Evolutionary conservation across 1,140 invertebrate species (phyloP), one percentile per base, ranked within the genome.

Genomic region (Alviniconcha marisindica): DNA sequence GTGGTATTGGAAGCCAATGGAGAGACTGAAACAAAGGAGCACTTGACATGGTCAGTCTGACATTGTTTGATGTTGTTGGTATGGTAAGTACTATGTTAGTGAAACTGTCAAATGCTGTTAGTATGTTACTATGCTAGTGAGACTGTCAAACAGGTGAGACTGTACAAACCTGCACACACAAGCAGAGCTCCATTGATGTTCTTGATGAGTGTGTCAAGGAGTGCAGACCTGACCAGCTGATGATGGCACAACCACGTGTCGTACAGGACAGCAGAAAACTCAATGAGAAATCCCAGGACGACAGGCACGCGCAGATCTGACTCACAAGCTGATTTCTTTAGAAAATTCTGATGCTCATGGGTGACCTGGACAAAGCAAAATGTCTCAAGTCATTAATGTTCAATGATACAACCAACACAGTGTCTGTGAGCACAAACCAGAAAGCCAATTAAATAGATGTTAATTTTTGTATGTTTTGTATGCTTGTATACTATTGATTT

Each of bases 151-250:
- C n/a, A n/a, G n/a, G n/a, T n/a, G n/a, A n/a, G n/a, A n/a, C n/a
- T n/a, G n/a, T n/a, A 81, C 88, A 79, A 54, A 88, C 88, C 88
- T 73, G 69, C 74, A 63, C 79, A 83, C 3, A 88, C 86, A 60
- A 88, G 73, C 12, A 86, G 18, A 18, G 78, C 78, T 1, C 81
- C 73, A 60, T 85, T 86, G 5, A 81, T 28, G 12, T 73, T 51
- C 56, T 87, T 85, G 12, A 86, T n/a, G 15, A 83, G 15, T 0
- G 24, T 4, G 31, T 88, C 84, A 10, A 88, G n/a, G 21, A 79
- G 21, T 42, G 36, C 2, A n/a, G 40, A 40, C 54, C n/a, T 84
- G 21, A 78, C 74, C 56, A 85, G 54, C 21, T 44, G 40, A 24
- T 84, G 83, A 38, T 73, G 56, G 24, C 76, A 71, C 21, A 86